Conservation (phyloP, 2,797 vertebrate species). For the Karalla daura region DNA sequence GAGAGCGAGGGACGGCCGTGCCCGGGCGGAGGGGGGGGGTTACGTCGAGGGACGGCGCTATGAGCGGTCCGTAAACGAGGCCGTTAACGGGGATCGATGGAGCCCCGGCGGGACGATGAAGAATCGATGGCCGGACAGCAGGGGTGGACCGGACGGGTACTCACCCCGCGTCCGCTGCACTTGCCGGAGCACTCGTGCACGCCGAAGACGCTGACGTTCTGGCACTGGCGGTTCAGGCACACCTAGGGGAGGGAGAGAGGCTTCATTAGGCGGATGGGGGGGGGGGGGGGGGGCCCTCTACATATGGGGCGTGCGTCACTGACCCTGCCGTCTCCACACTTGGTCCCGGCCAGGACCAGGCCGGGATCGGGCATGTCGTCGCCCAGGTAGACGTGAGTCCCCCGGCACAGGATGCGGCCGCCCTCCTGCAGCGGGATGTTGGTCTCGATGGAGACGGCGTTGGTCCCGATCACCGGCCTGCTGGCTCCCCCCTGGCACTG, state of each 20-base stretch:
- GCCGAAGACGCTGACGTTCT: constrained; percentile 93
- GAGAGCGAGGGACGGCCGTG: no score
- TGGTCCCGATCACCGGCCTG: constrained; percentile 97
- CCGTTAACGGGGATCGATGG: constrained; percentile 59
- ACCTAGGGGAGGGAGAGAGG: constrained; percentile 81
- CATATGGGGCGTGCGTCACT: constrained; percentile 48
- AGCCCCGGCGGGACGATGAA: constrained; percentile 53
- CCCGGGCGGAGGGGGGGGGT: no score
- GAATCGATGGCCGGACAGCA: no score
- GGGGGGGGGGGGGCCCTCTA: not conserved
- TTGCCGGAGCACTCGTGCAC: constrained; percentile 90
- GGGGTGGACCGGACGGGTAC: no score
- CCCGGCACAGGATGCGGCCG: constrained; percentile 94
- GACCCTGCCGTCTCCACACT: constrained; percentile 94
- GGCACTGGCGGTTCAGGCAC: constrained; percentile 94
- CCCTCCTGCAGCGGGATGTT: constrained; percentile 97
- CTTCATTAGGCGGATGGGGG: constrained; percentile 12
- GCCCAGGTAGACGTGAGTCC: constrained; percentile 97
- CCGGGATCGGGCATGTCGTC: constrained; percentile 98
- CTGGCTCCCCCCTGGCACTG: constrained; percentile 98
- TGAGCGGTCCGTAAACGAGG: constrained; percentile 51
- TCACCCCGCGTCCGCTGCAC: constrained; percentile 93
- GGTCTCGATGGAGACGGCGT: constrained; percentile 98
- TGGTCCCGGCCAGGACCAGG: constrained; percentile 96
- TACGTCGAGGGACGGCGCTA: constrained; percentile 50